Percentiles rank a stretch among this genome's conserved stretches.
These are phyloP conservation scores for Tetrapedia diversipes DNA, from an alignment of 2,888 invertebrate species.

Conservation along the genomic window DNA sequence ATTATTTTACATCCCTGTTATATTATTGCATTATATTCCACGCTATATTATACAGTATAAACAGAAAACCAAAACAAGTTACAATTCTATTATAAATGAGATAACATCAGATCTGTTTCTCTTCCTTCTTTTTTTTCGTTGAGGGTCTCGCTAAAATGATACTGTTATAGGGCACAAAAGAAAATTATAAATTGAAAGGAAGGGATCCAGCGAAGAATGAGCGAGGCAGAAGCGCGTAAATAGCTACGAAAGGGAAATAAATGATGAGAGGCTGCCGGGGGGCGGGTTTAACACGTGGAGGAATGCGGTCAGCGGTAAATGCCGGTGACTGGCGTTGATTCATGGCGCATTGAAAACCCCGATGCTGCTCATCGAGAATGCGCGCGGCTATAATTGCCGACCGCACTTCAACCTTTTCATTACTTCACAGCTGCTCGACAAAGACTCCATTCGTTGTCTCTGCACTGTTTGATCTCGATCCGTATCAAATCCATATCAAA, in stretches of 20 bases:
- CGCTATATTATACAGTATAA: no score
- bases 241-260: conserved; percentile 14
- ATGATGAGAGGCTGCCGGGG: conserved; percentile 4
- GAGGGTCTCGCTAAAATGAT: no score
- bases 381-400: conserved; percentile 49
- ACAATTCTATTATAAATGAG: no score
- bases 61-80: no score
- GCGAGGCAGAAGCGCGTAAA: neutral
- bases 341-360: conserved; percentile 51
- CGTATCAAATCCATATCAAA: no score
- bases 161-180: no score
- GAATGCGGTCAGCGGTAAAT: conserved; percentile 43
- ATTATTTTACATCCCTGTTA: no score
- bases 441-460: neutral
- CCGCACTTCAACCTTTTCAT: conserved; percentile 46
- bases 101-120: no score
- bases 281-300: conserved; percentile 16
- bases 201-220: neutral
- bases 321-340: conserved; percentile 58
- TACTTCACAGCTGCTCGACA: conserved; percentile 17
- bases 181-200: neutral
- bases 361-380: conserved; percentile 44
- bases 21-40: no score
- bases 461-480: neutral
- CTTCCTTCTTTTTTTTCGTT: no score